Evolutionary conservation across 2,113 vertebrate genomes (phyloP), one percentile per base, ranked within the genome.

Genomic region (Trematocara marginatum): DNA sequence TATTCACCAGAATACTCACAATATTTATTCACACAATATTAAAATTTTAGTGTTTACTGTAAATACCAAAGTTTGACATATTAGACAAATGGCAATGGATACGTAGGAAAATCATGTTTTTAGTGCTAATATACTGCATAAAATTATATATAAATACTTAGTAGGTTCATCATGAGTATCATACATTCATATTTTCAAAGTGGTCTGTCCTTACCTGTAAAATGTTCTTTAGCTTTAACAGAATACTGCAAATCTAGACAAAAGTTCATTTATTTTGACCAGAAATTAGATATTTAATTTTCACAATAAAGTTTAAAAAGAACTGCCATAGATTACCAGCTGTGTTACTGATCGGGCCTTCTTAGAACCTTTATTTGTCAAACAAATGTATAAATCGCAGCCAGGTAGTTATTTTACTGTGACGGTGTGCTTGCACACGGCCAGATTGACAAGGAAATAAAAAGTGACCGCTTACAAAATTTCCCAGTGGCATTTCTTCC

Each of bases 381-480:
- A 35, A 18, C 7, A 89, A 89, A 91, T 69, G 59, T 80, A 88
- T 86, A 34, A 83, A 49, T 80, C n/a, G 20, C 45, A 51, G 16
- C 15, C 45, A 88, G 76, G 81, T 31, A 53, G 10, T 1, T 76
- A 6, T 18, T 31, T 49, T 49, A 74, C 15, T 47, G 16, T 66
- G 74, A 78, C 59, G 20, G 74, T 35, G 29, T n/a, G 18, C 31
- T 88, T n/a, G 16, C 45, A 61, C 47, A 35, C 20, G 35, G 57
- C 81, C 35, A 86, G 52, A 83, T 12, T 42, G 71, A 78, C 18
- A 82, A 80, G 81, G 49, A 81, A 83, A 91, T 57, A 80, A 40
- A 66, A 86, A 86, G 49, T 92, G 90, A 93, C 92, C 90, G 78
- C 71, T 86, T 80, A 79, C 51, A 76, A 38, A 81, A 54, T 80